Evolutionary conservation across 2,797 vertebrate species (phyloP).

Genomic region (Enteromius treurensis): DNA sequence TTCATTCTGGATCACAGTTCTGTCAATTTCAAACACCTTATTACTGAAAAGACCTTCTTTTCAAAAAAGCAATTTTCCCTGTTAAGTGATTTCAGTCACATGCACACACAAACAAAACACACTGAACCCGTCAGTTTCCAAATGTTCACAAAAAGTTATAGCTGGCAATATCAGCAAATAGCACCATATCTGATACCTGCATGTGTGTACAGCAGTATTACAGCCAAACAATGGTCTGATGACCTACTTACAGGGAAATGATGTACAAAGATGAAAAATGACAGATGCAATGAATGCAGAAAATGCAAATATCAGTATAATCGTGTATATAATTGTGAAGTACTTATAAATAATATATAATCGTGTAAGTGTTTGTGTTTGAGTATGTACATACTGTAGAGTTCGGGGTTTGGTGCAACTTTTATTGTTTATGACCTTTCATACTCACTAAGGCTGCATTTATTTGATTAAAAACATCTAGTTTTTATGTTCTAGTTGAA

Average conservation of each 20-base stretch:
- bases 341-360: background rate
- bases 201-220: background rate
- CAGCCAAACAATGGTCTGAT: background rate
- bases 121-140: background rate
- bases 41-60: background rate
- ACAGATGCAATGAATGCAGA: background rate
- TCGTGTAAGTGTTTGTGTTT: background rate
- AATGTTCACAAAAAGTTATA: background rate
- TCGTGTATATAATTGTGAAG: background rate
- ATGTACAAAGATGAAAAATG: background rate
- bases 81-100: background rate
- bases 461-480: background rate
- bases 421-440: background rate
- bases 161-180: background rate
- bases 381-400: too few species aligned
- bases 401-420: background rate
- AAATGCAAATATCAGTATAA: background rate
- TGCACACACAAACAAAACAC: background rate
- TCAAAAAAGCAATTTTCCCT: background rate
- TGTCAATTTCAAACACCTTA: constrained; percentile 2
- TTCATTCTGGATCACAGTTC: constrained; percentile 9
- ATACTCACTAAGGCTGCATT: background rate
- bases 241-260: background rate
- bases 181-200: background rate
- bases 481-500: background rate